Conservation (phyloP, 2,113 vertebrate species). For the Illadopsis cleaveri region DNA sequence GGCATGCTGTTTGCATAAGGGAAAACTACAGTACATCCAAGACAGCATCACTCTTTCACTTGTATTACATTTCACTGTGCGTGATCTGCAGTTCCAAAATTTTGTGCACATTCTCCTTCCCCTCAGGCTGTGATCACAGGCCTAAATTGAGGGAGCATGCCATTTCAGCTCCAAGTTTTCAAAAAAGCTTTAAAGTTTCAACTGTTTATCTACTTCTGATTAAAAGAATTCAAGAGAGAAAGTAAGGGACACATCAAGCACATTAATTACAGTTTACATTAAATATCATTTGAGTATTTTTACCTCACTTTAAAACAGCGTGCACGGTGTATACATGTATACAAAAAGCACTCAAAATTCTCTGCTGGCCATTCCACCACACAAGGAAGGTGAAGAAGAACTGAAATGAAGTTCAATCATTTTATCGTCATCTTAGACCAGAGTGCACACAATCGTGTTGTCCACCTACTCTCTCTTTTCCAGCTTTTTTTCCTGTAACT, state of each 20-base stretch:
- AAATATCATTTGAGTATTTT: background rate
- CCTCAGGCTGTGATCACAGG: background rate
- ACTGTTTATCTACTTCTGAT: background rate
- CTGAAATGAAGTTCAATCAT: background rate
- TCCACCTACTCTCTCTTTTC: background rate
- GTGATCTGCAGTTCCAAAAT: background rate
- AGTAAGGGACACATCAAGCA: background rate
- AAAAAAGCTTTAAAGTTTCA: background rate
- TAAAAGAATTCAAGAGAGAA: background rate
- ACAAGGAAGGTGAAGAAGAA: background rate
- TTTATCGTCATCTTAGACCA: background rate
- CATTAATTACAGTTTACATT: background rate
- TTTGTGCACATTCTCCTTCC: background rate
- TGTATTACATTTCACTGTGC: background rate
- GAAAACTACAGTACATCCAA: background rate
- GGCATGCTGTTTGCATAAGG: background rate
- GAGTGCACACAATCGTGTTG: accelerated
- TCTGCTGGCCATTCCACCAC: background rate
- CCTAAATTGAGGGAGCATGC: background rate
- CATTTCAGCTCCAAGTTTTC: background rate
- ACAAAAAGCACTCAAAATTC: background rate
- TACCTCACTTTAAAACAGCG: background rate
- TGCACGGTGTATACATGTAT: background rate
- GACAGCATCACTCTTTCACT: background rate
- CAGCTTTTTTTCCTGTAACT: background rate